These are phyloP conservation scores for Acrossocheilus wenchowensis DNA, from an alignment of 2,797 vertebrate genomes.

Conservation along the genomic window DNA sequence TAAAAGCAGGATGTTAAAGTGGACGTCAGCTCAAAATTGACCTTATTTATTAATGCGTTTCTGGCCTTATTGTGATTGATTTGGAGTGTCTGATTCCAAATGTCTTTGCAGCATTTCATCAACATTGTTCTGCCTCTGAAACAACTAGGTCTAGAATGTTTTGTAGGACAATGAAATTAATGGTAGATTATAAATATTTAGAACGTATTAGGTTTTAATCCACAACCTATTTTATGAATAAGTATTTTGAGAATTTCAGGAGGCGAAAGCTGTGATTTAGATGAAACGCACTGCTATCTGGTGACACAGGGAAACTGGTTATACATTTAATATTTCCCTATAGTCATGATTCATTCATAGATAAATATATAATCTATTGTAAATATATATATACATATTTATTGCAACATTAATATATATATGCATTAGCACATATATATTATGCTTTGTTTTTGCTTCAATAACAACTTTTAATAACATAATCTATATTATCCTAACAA, in stretches of 20 bases:
- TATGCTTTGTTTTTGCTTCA: no score
- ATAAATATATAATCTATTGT: no score
- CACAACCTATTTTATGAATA: neutral
- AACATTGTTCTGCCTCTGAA: no score
- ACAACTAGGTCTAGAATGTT: neutral
- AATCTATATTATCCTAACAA: neutral
- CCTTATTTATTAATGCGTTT: constrained; percentile 19
- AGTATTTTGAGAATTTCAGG: neutral
- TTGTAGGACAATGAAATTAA: neutral
- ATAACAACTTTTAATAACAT: no score
- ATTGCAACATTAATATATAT: no score
- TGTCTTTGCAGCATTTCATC: neutral
- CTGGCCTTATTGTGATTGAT: neutral
- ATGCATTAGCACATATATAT: no score
- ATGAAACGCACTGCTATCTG: neutral
- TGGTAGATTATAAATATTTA: neutral
- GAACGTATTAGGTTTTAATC: neutral
- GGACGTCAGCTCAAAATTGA: constrained; percentile 17
- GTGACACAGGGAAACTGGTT: constrained; percentile 13
- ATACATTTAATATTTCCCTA: constrained; percentile 14
- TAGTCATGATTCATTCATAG: constrained; percentile 11
- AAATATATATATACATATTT: no score
- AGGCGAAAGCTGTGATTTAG: neutral
- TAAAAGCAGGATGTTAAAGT: constrained; percentile 12
- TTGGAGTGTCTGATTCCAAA: neutral